Percentiles rank a stretch among this genome's conserved stretches.
phyloP scores from a whole-genome alignment of 1,140 invertebrate genomes.

The Argopecten irradians region DNA sequence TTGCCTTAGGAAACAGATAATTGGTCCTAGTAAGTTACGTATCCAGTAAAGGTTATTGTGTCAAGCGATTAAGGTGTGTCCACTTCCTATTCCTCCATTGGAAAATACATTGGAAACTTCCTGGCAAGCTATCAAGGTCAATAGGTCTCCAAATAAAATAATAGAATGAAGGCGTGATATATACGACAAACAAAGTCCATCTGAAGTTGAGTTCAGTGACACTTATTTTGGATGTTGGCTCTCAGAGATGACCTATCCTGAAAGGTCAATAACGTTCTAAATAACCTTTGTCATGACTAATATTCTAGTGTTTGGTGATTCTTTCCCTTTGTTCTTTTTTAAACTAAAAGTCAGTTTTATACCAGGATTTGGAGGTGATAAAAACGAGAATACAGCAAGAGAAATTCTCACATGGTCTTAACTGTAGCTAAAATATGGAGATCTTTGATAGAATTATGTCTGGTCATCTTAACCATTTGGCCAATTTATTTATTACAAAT shows the following conservation, averaged over 20 bases:
- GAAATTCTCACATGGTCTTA: too few species aligned
- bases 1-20: neutral
- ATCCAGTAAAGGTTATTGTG: neutral
- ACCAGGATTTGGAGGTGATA: too few species aligned
- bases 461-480: too few species aligned
- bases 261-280: neutral
- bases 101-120: neutral
- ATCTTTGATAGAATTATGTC: too few species aligned
- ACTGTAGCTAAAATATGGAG: too few species aligned
- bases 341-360: too few species aligned
- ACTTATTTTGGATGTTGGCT: neutral
- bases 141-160: neutral
- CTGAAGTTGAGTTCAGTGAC: neutral
- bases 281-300: too few species aligned
- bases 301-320: too few species aligned
- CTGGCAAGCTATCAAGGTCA: neutral
- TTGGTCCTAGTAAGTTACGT: neutral
- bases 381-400: too few species aligned
- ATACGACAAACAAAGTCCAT: neutral
- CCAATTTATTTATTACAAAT: too few species aligned
- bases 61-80: neutral
- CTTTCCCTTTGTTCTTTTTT: too few species aligned
- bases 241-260: neutral
- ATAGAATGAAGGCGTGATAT: neutral
- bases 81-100: neutral